These are phyloP conservation scores for Tetramorium simillimum DNA, from an alignment of 1,140 invertebrate species.

Conservation along the genomic window DNA sequence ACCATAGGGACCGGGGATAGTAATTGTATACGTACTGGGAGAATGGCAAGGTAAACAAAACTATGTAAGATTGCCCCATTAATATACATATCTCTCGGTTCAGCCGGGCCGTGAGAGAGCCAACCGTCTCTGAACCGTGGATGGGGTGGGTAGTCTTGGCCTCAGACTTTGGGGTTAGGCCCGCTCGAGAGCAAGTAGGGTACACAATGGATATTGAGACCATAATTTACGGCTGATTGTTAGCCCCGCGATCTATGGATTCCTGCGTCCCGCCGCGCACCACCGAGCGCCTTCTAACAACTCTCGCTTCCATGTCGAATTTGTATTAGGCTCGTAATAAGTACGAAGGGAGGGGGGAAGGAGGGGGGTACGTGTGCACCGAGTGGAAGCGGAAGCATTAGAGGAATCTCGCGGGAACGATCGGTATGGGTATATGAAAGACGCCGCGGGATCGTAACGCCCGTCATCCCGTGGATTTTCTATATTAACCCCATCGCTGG, in stretches of 20 bases:
- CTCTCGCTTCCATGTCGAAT: constrained; percentile 77
- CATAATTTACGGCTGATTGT: constrained; percentile 86
- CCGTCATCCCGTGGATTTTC: neutral
- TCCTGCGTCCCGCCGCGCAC: constrained; percentile 76
- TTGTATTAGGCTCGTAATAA: constrained; percentile 80
- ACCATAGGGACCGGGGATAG: constrained; percentile 77
- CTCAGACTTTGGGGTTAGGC: constrained; percentile 84
- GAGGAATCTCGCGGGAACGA: constrained; percentile 61
- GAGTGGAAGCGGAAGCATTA: constrained; percentile 30
- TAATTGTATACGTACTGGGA: constrained; percentile 85
- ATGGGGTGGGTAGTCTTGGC: constrained; percentile 84
- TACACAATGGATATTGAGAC: constrained; percentile 86
- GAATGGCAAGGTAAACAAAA: constrained; percentile 86
- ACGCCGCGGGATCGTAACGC: constrained; percentile 49
- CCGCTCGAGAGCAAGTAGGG: constrained; percentile 79
- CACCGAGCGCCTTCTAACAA: constrained; percentile 71
- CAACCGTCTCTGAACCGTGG: constrained; percentile 59
- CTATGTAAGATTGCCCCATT: constrained; percentile 87
- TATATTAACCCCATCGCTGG: neutral
- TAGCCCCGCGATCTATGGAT: constrained; percentile 85
- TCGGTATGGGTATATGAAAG: constrained; percentile 48
- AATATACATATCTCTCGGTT: constrained; percentile 86
- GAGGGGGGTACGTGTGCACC: constrained; percentile 16
- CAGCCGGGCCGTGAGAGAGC: constrained; percentile 78
- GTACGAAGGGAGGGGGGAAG: constrained; percentile 7